Base-by-base conservation (phyloP, 2,888 invertebrate genomes). In the Volucella inanis region DNA sequence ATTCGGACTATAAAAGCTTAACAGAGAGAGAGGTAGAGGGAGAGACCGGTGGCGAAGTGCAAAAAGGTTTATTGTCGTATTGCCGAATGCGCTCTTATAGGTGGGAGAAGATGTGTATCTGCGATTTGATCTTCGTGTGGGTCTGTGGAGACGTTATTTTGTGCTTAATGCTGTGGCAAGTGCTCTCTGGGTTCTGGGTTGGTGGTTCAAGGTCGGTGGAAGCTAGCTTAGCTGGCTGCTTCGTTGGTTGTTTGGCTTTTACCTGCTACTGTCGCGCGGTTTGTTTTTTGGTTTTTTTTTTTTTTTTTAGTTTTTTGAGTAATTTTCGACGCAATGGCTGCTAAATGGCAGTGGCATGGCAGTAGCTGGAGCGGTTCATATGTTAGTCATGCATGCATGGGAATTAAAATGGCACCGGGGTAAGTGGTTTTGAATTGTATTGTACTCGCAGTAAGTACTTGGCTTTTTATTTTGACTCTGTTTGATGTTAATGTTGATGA, bases 301-400 rank as follows among this genome's bases (percentile, higher is more conserved):
- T 31, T 6, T 31, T 31, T 31, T 31, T 22, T 22, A 22, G 18
- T 22, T 22, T 22, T 22, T 22, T 22, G 18, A 54, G 43, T 68
- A 38, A 14, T 71, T 62, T 39, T 61, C 14, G 49, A 49, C 62
- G 61, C 57, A 54, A 15, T 61, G 49, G 61, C 61, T 80, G 65
- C 55, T 55, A 59, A 72, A 72, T 85, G 67, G 47, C 18, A 54
- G 45, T 39, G 22, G 15, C 18, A 31, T 39, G 22, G n/a, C 55
- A 50, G 71, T 77, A 81, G 76, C 76, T 76, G 81, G 64, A 67
- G 75, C 71, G 41, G 70, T 59, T 75, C 49, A 61, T 70, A 76
- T 72, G 81, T 62, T 72, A 81, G 85, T 85, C 85, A 85, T 85
- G 85, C 76, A 77, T 85, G 85, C 85, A 68, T 80, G 84, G 50